Conservation (phyloP, 2,797 vertebrate genomes). For the Momotus momota region DNA sequence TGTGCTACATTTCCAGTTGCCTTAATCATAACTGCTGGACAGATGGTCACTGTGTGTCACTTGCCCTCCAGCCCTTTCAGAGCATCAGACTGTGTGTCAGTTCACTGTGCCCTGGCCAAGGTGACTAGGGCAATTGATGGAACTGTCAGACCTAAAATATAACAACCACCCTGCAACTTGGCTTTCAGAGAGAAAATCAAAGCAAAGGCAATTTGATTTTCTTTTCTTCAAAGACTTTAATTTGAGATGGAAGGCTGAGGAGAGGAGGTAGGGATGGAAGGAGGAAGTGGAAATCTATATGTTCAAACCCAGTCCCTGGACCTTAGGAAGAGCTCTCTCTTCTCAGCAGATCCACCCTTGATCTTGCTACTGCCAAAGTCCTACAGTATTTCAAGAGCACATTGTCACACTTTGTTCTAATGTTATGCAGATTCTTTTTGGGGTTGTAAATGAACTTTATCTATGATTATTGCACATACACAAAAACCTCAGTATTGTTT, state of each 20-base stretch:
- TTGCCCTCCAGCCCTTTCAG: not conserved
- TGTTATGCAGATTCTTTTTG: not conserved
- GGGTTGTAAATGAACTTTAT: not conserved
- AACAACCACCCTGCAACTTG: not conserved
- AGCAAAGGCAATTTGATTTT: not conserved
- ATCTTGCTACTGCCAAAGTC: not conserved
- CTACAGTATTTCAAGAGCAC: not conserved
- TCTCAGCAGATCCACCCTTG: not conserved
- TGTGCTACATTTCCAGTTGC: not conserved
- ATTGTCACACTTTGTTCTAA: not conserved
- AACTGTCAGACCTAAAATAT: not conserved
- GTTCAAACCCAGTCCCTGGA: not conserved
- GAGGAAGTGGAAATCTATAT: not conserved
- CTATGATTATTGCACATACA: not conserved
- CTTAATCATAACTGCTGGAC: not conserved
- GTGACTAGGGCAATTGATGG: not conserved
- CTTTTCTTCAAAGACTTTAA: not conserved
- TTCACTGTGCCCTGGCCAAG: not conserved
- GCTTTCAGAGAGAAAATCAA: not conserved
- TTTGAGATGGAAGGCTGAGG: not conserved
- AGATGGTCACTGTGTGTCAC: not conserved
- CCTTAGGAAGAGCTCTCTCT: not conserved
- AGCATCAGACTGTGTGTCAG: not conserved
- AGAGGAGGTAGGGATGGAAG: not conserved
- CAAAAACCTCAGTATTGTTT: not conserved